Evolutionary conservation across 2,113 vertebrate genomes (phyloP), one percentile per base, ranked within the genome.

Genomic region (Syrmaticus mikado): DNA sequence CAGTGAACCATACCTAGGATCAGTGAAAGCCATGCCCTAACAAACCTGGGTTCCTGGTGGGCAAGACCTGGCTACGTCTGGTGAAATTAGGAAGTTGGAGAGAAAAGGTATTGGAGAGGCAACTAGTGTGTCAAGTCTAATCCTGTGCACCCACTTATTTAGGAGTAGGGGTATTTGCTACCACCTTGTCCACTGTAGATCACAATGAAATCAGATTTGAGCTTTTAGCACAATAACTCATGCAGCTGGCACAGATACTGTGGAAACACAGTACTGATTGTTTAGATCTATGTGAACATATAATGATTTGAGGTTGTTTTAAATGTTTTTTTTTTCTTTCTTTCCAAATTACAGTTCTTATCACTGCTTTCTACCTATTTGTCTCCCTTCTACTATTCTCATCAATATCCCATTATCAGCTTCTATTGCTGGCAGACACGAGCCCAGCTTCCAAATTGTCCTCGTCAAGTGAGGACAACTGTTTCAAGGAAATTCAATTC

Each of bases 401-500:
- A 90, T 96, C 90, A 93, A 86, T 94, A 94, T 88, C 62, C 94
- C 50, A 62, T 89, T 95, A 86, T 94, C 82, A 88, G 48, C 70
- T 75, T 40, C 85, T 86, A 89, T 78, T 84, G 57, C 76, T 90
- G 87, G 82, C 89, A 90, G 79, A 81, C 32, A n/a, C 57, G 65
- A 90, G 60, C 65, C 11, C 27, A 86, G 79, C 76, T 88, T 97
- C 90, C 82, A 94, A 92, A 94, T 92, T 90, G 70, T 87, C 93
- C 68, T 91, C 52, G 48, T 95, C 87, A 88, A 75, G 62, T 68
- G 80, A 95, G 57, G 57, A 83, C 80, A 65, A 53, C 62, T 91
- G 90, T 95, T 96, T 95, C 61, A 88, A 88, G 93, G 85, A 94
- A 94, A 94, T 92, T 92, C 75, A 80, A 92, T 96, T 92, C 91